Conservation (phyloP, 2,113 vertebrate genomes). For the Hemiprocne comata region DNA sequence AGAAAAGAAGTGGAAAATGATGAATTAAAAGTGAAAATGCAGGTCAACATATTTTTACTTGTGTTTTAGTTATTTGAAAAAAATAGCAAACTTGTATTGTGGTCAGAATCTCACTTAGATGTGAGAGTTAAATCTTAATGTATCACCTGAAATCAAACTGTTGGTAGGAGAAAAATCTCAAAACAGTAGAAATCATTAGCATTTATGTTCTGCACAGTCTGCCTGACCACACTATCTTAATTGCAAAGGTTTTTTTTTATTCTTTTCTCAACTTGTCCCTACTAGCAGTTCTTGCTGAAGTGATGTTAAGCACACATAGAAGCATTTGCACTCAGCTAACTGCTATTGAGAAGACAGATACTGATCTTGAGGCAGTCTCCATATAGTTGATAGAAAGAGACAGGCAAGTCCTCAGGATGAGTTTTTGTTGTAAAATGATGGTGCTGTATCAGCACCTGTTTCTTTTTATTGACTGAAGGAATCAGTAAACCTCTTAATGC, state of each 20-base stretch:
- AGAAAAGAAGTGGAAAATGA: conserved; percentile 86
- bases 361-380: neutral
- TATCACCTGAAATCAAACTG: neutral
- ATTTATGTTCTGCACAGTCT: neutral
- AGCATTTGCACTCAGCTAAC: neutral
- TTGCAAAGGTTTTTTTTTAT: neutral
- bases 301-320: neutral
- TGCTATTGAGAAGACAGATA: neutral
- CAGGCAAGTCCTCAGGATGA: neutral
- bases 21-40: conserved; percentile 80
- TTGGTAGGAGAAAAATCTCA: neutral
- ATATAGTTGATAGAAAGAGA: neutral
- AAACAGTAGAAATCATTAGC: neutral
- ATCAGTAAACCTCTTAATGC: neutral
- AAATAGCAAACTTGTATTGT: neutral
- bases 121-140: neutral
- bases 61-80: conserved; percentile 1
- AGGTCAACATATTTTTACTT: conserved; percentile 70
- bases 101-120: neutral
- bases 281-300: neutral
- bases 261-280: neutral
- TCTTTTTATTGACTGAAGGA: neutral
- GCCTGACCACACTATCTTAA: neutral
- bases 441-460: neutral
- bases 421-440: neutral